Evolutionary conservation across 2,797 vertebrate species (phyloP).

Genomic region (Podargus strigoides): DNA sequence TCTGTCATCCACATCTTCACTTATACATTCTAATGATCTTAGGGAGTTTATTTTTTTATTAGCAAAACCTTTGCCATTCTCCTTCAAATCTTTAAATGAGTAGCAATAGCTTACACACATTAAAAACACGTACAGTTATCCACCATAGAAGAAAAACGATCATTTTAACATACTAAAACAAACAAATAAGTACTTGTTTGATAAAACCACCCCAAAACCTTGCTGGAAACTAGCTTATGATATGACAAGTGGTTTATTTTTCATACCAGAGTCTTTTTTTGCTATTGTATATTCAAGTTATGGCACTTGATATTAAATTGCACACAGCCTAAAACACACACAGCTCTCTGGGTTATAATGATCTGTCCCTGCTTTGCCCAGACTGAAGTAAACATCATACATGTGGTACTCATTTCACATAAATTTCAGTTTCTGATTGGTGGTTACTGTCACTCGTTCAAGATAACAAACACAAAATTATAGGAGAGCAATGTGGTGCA

Average conservation of each 20-base stretch:
- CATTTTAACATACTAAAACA: constrained; percentile 51
- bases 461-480: constrained; percentile 72
- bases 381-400: constrained; percentile 67
- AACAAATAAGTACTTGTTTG: constrained; percentile 69
- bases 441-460: constrained; percentile 69
- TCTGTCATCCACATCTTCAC: constrained; percentile 16
- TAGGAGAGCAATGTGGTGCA: constrained; percentile 59
- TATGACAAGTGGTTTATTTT: constrained; percentile 73
- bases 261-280: constrained; percentile 44
- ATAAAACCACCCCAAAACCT: constrained; percentile 59
- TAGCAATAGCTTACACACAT: constrained; percentile 37
- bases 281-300: constrained; percentile 58
- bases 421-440: constrained; percentile 71
- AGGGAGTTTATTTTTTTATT: constrained; percentile 69
- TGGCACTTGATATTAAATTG: constrained; percentile 68
- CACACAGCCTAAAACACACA: constrained; percentile 54
- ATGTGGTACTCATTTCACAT: constrained; percentile 73
- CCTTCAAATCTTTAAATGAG: constrained; percentile 50
- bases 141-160: constrained; percentile 22
- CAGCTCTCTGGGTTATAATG: constrained; percentile 9
- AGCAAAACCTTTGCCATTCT: constrained; percentile 65
- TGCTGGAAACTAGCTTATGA: constrained; percentile 55
- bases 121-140: constrained; percentile 32
- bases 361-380: constrained; percentile 50
- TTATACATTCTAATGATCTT: constrained; percentile 41